These are phyloP conservation scores for Acrocephalus arundinaceus DNA, from an alignment of 2,113 vertebrate genomes.

Conservation along the genomic window DNA sequence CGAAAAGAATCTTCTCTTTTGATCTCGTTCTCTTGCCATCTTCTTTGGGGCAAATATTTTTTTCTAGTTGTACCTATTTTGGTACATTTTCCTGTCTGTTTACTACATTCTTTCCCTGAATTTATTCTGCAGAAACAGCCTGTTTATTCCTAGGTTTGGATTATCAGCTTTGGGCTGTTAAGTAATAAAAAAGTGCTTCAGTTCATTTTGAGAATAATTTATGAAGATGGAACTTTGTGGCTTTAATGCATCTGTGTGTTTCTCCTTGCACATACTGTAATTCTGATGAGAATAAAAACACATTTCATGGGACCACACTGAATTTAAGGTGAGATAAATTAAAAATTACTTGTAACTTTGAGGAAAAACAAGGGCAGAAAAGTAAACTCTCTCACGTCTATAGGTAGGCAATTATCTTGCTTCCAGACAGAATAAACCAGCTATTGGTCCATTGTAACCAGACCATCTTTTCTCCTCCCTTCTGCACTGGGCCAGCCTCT, in stretches of 20 bases:
- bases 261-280: not conserved
- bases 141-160: not conserved
- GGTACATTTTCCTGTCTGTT: conserved; percentile 6
- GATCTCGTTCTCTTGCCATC: not conserved
- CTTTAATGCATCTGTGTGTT: not conserved
- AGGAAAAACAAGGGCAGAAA: not conserved
- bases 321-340: not conserved
- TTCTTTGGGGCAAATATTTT: not conserved
- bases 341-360: not conserved
- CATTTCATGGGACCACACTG: not conserved
- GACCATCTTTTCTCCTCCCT: not conserved
- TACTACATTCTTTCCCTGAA: not conserved
- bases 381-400: not conserved
- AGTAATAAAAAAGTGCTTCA: not conserved
- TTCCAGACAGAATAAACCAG: not conserved
- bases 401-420: not conserved
- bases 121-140: not conserved
- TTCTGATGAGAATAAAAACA: not conserved
- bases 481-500: not conserved
- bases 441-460: not conserved
- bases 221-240: not conserved
- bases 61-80: not conserved
- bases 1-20: not conserved
- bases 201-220: not conserved
- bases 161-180: not conserved